Conservation (phyloP, 2,888 invertebrate species). For the Tenthredo distinguenda region DNA sequence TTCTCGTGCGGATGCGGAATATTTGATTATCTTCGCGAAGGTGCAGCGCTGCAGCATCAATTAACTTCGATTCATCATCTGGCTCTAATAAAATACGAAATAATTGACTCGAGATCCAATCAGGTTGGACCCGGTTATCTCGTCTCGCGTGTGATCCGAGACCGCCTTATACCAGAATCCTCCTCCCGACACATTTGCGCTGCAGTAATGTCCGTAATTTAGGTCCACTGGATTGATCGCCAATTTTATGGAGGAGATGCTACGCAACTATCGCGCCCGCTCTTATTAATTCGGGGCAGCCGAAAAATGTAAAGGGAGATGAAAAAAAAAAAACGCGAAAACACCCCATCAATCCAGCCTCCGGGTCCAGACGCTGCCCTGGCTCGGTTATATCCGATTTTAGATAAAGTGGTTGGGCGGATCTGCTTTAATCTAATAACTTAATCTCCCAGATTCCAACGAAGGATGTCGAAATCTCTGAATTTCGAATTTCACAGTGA, state of each 20-base stretch:
- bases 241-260: slow-evolving; percentile 53
- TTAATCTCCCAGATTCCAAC: slow-evolving; percentile 36
- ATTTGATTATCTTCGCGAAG: slow-evolving; percentile 28
- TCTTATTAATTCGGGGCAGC: slow-evolving; percentile 51
- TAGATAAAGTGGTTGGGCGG: slow-evolving; percentile 54
- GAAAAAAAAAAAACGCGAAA: slow-evolving; percentile 6
- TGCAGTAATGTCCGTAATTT: slow-evolving; percentile 52
- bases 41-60: slow-evolving; percentile 25
- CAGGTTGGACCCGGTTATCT: slow-evolving; percentile 29
- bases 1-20: neutral
- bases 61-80: slow-evolving; percentile 45
- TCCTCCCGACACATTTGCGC: slow-evolving; percentile 53
- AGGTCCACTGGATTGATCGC: slow-evolving; percentile 51
- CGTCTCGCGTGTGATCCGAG: slow-evolving; percentile 36
- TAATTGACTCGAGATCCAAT: slow-evolving; percentile 48
- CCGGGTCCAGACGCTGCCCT: slow-evolving; percentile 44
- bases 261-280: slow-evolving; percentile 44
- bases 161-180: slow-evolving; percentile 41
- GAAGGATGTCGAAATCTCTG: slow-evolving; percentile 12
- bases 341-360: slow-evolving; percentile 42
- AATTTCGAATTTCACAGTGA: neutral
- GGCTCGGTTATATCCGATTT: slow-evolving; percentile 42
- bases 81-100: slow-evolving; percentile 45
- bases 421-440: slow-evolving; percentile 52
- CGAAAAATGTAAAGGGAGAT: slow-evolving; percentile 50